phyloP scores from a whole-genome alignment of 2,797 vertebrate species.

The Sciurus carolinensis region DNA sequence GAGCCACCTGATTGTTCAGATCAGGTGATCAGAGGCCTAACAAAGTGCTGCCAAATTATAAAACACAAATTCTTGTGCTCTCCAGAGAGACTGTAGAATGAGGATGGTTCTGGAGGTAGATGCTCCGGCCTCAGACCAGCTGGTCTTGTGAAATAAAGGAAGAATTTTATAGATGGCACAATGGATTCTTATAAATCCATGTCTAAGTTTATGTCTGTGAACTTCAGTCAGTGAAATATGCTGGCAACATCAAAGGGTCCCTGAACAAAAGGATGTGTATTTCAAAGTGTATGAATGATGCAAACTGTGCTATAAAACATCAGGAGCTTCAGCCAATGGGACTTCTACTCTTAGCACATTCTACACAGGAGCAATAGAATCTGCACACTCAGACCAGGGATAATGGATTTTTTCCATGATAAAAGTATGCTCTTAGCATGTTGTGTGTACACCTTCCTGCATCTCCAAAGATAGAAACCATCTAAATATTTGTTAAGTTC shows the following conservation, averaged over 20 bases:
- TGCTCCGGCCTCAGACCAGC: background rate
- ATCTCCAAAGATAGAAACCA: background rate
- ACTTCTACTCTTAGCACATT: background rate
- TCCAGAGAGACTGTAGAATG: slow-evolving; percentile 10
- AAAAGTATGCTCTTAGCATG: background rate
- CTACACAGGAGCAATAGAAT: background rate
- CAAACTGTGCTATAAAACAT: slow-evolving; percentile 43
- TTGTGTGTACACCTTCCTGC: background rate
- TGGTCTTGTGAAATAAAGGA: slow-evolving; percentile 22
- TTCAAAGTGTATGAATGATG: background rate
- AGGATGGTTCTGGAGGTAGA: background rate
- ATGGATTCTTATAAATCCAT: slow-evolving; percentile 25
- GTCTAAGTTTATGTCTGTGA: background rate
- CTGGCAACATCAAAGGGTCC: background rate
- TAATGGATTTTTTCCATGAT: background rate
- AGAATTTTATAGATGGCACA: background rate
- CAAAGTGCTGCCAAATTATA: slow-evolving; percentile 13
- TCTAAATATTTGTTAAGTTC: background rate
- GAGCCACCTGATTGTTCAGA: slow-evolving; percentile 19
- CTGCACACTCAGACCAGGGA: background rate
- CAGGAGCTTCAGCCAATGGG: background rate
- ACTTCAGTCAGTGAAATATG: slow-evolving; percentile 19
- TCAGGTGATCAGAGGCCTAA: background rate
- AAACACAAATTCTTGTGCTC: background rate
- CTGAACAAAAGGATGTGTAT: background rate